Evolutionary conservation across 2,888 invertebrate species (phyloP).

Genomic region (Adela reaumurella): DNA sequence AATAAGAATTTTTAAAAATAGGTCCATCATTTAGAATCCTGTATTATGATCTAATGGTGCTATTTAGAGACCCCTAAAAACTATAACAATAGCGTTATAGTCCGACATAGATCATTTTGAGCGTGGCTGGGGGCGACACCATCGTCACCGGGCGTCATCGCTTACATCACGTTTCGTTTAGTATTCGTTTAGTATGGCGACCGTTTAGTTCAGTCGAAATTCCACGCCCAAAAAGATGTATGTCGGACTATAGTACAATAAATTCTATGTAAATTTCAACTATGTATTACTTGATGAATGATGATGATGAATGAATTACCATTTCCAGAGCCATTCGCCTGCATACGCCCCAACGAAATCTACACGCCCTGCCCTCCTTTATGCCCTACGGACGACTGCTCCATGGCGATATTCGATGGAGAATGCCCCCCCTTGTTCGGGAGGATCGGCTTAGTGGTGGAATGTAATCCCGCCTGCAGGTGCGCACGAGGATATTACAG

Average conservation of each 20-base stretch:
- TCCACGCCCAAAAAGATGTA: too few species aligned
- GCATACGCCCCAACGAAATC: constrained; percentile 17
- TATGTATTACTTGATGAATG: too few species aligned
- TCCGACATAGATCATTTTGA: too few species aligned
- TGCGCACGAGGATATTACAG: constrained; percentile 18
- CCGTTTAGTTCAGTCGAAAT: too few species aligned
- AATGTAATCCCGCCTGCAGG: constrained; percentile 20
- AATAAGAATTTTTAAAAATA: too few species aligned
- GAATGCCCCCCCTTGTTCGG: constrained; percentile 15
- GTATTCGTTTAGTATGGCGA: background rate
- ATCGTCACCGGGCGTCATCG: too few species aligned
- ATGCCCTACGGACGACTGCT: constrained; percentile 23
- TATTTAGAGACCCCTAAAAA: too few species aligned
- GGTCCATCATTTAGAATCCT: too few species aligned
- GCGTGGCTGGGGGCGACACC: too few species aligned
- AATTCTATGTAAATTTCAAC: too few species aligned
- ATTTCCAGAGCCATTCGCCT: constrained; percentile 20
- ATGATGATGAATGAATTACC: background rate
- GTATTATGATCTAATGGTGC: too few species aligned
- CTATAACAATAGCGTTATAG: too few species aligned
- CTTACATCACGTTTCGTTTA: background rate
- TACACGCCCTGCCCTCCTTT: constrained; percentile 21
- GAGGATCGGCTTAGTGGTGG: constrained; percentile 14
- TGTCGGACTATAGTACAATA: background rate
- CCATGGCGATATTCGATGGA: constrained; percentile 17